Conservation (phyloP, 2,797 vertebrate genomes). For the Catostomus latipinnis region DNA sequence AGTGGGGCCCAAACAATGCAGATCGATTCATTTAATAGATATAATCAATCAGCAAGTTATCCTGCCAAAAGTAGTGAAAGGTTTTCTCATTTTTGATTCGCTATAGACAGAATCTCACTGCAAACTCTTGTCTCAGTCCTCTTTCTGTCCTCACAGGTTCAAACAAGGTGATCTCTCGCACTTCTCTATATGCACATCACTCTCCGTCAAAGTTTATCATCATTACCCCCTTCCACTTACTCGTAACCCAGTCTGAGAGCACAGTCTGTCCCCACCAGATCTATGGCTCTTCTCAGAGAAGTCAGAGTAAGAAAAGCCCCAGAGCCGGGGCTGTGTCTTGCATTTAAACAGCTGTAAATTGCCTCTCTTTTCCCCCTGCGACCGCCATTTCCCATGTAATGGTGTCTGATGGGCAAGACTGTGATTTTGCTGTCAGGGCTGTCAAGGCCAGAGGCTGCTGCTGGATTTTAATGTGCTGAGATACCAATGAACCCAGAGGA, state of each 20-base stretch:
- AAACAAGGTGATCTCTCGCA: constrained; percentile 43
- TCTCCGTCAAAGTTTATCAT: constrained; percentile 53
- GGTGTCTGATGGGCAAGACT: constrained; percentile 60
- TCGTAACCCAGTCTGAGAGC: constrained; percentile 30
- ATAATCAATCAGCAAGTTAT: too few species aligned
- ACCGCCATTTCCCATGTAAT: constrained; percentile 63
- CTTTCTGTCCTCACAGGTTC: constrained; percentile 37
- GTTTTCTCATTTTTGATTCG: too few species aligned
- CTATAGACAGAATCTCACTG: background rate
- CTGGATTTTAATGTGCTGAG: constrained; percentile 55
- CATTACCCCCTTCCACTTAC: constrained; percentile 45
- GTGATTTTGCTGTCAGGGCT: constrained; percentile 56
- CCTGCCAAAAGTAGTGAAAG: too few species aligned
- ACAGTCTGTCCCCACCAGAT: constrained; percentile 48
- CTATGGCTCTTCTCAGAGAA: constrained; percentile 51
- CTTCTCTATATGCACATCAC: constrained; percentile 37
- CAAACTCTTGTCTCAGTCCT: background rate
- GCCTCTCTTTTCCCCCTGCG: constrained; percentile 49
- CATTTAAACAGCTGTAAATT: constrained; percentile 65
- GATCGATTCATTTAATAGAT: too few species aligned
- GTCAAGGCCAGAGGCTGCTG: constrained; percentile 51
- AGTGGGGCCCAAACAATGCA: too few species aligned
- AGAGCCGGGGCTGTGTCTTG: constrained; percentile 48
- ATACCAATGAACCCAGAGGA: constrained; percentile 30
- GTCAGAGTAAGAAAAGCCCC: constrained; percentile 42